phyloP scores from a whole-genome alignment of 2,113 vertebrate species.

The Pelodiscus sinensis region DNA sequence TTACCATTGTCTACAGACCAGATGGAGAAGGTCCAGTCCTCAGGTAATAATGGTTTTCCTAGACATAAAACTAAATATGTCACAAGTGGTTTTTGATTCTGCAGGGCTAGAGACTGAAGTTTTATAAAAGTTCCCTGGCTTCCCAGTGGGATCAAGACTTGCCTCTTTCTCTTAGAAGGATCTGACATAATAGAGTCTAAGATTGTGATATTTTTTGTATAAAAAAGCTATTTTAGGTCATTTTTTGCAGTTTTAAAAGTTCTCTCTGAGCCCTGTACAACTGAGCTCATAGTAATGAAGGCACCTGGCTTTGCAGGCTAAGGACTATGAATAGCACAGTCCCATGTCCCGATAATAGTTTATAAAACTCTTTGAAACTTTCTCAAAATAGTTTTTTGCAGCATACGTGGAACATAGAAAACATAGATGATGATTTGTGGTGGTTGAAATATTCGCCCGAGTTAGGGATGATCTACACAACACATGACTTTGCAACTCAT shows the following conservation, averaged over 20 bases:
- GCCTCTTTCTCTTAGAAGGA: constrained; percentile 22
- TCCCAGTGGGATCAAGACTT: not conserved
- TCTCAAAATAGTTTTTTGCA: constrained; percentile 4
- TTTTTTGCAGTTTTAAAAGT: not conserved
- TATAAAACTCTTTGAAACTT: constrained; percentile 30
- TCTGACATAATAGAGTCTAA: constrained; percentile 21
- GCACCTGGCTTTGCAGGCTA: constrained; percentile 17
- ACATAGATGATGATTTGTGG: not conserved
- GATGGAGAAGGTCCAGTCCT: not conserved
- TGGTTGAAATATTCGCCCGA: constrained; percentile 17
- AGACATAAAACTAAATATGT: not conserved
- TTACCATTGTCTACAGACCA: not conserved
- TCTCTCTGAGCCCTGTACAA: not conserved
- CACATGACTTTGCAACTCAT: not conserved
- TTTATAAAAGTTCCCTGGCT: constrained; percentile 17
- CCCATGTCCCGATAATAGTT: not conserved
- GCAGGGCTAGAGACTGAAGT: not conserved
- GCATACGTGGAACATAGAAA: not conserved
- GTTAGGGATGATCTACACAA: not conserved
- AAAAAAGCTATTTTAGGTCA: not conserved
- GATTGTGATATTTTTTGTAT: constrained; percentile 21
- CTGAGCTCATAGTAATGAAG: constrained; percentile 9
- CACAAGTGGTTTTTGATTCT: not conserved
- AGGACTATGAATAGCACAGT: not conserved
- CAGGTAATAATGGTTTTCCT: not conserved